A percentile compares a stretch with the other conserved stretches of the same genome.
Conservation (phyloP, 2,113 vertebrate genomes). For the Etia nguti region DNA sequence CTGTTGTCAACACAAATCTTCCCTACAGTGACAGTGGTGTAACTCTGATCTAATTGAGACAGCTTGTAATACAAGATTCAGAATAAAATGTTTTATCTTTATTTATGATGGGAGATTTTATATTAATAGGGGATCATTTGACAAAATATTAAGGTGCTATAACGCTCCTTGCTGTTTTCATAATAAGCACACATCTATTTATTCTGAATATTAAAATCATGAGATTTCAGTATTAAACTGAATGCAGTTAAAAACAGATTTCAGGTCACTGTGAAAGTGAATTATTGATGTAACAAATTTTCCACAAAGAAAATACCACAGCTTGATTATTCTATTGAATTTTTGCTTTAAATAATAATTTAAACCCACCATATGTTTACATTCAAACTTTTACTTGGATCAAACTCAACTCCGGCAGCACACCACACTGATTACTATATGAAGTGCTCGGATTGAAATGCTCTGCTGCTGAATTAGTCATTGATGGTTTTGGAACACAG, state of each 20-base stretch:
- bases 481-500: not conserved
- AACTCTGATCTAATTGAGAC: slow-evolving; percentile 20
- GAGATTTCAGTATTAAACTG: not conserved
- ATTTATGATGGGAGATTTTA: not conserved
- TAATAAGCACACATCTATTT: not conserved
- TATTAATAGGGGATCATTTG: not conserved
- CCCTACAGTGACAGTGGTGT: not conserved
- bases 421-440: not conserved
- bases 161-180: not conserved
- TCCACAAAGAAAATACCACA: not conserved
- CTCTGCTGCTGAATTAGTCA: not conserved
- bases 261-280: not conserved
- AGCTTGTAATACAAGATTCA: not conserved
- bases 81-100: not conserved
- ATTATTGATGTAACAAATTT: not conserved
- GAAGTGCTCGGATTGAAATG: not conserved
- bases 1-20: slow-evolving; percentile 1
- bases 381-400: not conserved
- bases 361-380: not conserved
- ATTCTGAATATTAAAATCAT: not conserved
- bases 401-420: not conserved
- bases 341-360: not conserved
- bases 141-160: not conserved
- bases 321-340: not conserved
- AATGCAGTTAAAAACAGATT: not conserved